Conservation (phyloP, 2,113 vertebrate genomes). For the Triplophysa rosa region DNA sequence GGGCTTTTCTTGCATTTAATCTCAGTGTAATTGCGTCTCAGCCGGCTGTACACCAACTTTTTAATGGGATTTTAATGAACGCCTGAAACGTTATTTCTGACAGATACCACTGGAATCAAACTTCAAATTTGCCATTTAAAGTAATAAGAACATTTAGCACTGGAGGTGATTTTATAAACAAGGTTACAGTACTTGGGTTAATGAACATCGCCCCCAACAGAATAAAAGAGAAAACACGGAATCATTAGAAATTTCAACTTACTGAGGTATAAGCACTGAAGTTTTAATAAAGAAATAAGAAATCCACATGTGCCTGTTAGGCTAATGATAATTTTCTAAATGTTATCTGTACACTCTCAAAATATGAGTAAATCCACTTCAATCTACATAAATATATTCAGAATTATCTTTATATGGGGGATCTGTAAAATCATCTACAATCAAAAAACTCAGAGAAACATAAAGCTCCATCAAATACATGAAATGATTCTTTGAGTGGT, state of each 20-base stretch:
- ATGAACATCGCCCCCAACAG: not conserved
- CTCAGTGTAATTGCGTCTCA: not conserved
- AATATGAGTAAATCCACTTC: no score
- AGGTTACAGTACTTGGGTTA: not conserved
- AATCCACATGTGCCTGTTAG: no score
- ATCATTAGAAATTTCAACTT: not conserved
- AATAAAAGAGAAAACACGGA: no score
- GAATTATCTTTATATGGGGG: no score
- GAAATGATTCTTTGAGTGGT: no score
- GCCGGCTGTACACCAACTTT: not conserved
- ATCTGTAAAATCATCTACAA: no score
- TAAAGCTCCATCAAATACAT: no score
- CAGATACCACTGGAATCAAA: slow-evolving; percentile 22
- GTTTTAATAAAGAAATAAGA: no score
- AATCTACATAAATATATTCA: no score
- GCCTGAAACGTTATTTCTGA: slow-evolving; percentile 5
- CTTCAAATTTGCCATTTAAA: not conserved
- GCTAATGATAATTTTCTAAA: no score
- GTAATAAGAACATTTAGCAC: not conserved
- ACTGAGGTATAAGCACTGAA: not conserved
- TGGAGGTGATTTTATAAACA: slow-evolving; percentile 8
- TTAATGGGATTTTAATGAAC: slow-evolving; percentile 8
- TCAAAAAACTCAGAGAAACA: no score
- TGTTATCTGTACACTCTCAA: no score
- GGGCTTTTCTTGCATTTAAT: slow-evolving; percentile 2